These are phyloP conservation scores for Leguminivora glycinivorella DNA, from an alignment of 1,140 invertebrate species.

Conservation along the genomic window DNA sequence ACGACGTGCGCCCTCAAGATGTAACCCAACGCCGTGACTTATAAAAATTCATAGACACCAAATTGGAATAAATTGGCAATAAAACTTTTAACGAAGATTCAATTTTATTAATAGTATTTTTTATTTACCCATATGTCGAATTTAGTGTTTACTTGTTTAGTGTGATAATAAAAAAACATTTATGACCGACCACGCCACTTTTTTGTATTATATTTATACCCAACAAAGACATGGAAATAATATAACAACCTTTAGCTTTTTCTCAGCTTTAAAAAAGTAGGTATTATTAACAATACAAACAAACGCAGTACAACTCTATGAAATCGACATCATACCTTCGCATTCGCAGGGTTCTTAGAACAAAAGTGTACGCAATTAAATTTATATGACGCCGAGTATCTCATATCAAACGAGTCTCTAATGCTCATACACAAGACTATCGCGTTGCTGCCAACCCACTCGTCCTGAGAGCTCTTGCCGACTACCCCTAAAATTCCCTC, in stretches of 20 bases:
- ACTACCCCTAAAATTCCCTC: slow-evolving; percentile 57
- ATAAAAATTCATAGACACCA: slow-evolving; percentile 66
- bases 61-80: slow-evolving; percentile 52
- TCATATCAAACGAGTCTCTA: slow-evolving; percentile 49
- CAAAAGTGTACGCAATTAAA: slow-evolving; percentile 4
- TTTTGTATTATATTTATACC: neutral
- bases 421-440: slow-evolving; percentile 60
- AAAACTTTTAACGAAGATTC: slow-evolving; percentile 45
- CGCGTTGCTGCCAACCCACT: slow-evolving; percentile 60
- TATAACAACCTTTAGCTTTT: too few relatives aligned
- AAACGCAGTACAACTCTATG: too few relatives aligned
- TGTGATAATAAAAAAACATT: neutral
- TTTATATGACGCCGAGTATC: slow-evolving; percentile 36
- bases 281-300: neutral
- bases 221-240: too few relatives aligned
- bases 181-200: neutral
- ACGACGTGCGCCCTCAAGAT: slow-evolving; percentile 57
- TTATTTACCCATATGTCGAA: neutral
- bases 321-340: neutral
- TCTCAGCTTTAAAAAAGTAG: too few relatives aligned
- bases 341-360: slow-evolving; percentile 9
- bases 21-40: slow-evolving; percentile 45
- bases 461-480: slow-evolving; percentile 50
- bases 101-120: slow-evolving; percentile 37
- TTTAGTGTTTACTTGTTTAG: slow-evolving; percentile 4